Evolutionary conservation across 2,797 vertebrate genomes (phyloP).

Genomic region (Channa striata): DNA sequence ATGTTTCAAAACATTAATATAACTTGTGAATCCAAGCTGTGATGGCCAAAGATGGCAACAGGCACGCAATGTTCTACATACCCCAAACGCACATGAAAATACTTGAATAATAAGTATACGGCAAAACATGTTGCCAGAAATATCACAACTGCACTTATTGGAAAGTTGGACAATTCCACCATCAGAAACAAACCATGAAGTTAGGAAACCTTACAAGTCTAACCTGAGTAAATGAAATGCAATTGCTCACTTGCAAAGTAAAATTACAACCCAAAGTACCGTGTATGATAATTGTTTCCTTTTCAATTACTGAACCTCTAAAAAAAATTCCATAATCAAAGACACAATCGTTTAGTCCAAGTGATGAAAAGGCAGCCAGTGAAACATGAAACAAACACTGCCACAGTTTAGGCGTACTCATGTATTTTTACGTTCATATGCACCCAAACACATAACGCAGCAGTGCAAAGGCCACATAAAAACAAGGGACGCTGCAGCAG

Average conservation of each 20-base stretch:
- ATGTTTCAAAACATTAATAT: no score
- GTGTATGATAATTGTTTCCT: background rate
- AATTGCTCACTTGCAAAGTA: conserved; percentile 1
- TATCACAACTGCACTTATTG: background rate
- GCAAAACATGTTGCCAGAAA: background rate
- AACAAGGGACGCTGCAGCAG: no score
- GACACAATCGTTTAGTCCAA: background rate
- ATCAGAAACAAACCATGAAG: background rate
- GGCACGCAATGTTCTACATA: conserved; percentile 2
- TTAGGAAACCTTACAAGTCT: background rate
- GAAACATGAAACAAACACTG: background rate
- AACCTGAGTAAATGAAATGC: background rate
- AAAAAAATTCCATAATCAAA: background rate
- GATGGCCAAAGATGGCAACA: background rate
- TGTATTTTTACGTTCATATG: background rate
- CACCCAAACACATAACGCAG: background rate
- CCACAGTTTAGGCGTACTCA: background rate
- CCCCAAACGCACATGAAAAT: background rate
- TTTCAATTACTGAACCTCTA: background rate
- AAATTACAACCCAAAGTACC: background rate
- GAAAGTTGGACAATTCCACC: background rate
- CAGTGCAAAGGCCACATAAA: no score
- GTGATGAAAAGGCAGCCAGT: background rate
- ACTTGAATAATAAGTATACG: background rate
- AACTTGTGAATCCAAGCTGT: no score